phyloP scores from a whole-genome alignment of 2,113 vertebrate species.

The Limnothrissa miodon region DNA sequence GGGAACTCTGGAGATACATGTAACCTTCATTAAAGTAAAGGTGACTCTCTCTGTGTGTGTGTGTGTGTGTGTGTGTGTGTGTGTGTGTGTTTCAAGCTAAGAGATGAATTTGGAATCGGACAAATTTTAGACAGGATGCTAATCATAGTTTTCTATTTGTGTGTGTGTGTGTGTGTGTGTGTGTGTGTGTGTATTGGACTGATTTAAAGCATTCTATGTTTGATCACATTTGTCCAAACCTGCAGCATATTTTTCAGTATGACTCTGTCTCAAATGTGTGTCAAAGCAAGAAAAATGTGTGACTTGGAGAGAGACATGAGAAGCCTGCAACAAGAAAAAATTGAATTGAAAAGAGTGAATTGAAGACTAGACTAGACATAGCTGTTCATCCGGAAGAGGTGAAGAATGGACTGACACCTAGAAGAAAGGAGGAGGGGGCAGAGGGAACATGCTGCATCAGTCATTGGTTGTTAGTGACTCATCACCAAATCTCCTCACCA shows the following conservation, averaged over 20 bases:
- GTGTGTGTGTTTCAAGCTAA: not conserved
- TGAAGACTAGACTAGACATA: too few species aligned
- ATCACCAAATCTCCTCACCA: too few species aligned
- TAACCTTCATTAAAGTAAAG: not conserved
- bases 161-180: not conserved
- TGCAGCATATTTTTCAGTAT: too few species aligned
- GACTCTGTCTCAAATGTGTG: too few species aligned
- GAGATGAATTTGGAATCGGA: not conserved
- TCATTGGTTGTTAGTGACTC: not conserved
- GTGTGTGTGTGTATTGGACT: not conserved
- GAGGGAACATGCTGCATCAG: slow-evolving; percentile 52
- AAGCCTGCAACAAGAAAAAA: not conserved
- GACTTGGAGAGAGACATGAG: not conserved
- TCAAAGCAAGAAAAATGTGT: not conserved
- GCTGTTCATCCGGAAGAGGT: not conserved
- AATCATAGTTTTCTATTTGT: not conserved
- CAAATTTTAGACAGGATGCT: not conserved
- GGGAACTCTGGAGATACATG: not conserved
- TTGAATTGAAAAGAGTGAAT: too few species aligned
- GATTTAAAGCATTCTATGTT: too few species aligned
- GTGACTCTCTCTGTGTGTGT: not conserved
- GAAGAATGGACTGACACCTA: not conserved
- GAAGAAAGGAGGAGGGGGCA: not conserved
- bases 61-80: too few species aligned
- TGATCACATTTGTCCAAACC: too few species aligned